A percentile compares a stretch with the other conserved stretches of the same genome.
Conservation (phyloP, 2,888 invertebrate genomes). For the Agrochola litura region DNA sequence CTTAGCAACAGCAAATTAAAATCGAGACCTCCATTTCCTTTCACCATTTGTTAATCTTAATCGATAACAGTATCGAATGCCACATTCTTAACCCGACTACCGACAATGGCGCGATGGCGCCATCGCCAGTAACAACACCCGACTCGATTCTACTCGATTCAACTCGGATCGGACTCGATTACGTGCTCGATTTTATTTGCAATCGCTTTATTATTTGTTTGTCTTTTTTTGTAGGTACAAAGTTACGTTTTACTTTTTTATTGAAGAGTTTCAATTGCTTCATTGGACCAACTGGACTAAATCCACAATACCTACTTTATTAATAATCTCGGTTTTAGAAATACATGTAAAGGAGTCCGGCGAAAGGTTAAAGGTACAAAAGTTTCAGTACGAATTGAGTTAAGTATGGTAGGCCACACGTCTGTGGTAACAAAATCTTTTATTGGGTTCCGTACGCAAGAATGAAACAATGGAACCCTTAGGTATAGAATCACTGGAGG, state of each 20-base stretch:
- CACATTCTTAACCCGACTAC: conserved; percentile 39
- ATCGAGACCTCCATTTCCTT: conserved; percentile 4
- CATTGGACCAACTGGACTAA: background rate
- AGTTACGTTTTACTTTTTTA: conserved; percentile 12
- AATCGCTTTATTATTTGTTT: conserved; percentile 29
- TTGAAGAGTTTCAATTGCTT: background rate
- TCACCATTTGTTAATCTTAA: conserved; percentile 21
- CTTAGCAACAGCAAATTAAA: conserved; percentile 25
- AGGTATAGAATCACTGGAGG: no score
- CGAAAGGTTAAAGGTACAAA: no score
- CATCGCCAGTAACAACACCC: conserved; percentile 47
- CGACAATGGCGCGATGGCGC: conserved; percentile 18
- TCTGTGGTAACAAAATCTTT: no score
- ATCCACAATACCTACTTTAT: background rate
- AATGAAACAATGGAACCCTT: no score
- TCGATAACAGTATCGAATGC: conserved; percentile 54
- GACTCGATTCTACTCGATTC: conserved; percentile 39
- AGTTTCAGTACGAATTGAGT: no score
- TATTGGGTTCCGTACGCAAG: no score
- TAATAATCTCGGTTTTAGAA: background rate
- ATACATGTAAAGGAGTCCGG: background rate
- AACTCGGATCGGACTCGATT: conserved; percentile 45
- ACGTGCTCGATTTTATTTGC: conserved; percentile 46
- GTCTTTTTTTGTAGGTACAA: conserved; percentile 12
- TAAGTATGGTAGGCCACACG: no score